A percentile compares a stretch with the other conserved stretches of the same genome.
Evolutionary conservation across 1,140 invertebrate genomes (phyloP).

Genomic region (Lordiphosa clarofinis): DNA sequence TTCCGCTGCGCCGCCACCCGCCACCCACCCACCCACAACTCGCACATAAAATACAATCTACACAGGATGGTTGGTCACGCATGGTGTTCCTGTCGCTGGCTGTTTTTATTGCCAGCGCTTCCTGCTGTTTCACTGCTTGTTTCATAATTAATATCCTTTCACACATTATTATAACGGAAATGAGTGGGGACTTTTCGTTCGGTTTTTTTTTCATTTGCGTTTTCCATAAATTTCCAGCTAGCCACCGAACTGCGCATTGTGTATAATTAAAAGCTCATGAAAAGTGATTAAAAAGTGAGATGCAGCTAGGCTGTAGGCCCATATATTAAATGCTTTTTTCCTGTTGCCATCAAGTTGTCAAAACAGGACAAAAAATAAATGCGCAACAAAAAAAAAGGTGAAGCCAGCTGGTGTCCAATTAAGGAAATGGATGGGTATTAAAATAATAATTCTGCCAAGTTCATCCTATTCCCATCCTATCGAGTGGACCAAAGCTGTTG

Average conservation of each 20-base stretch:
- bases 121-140: constrained; percentile 62
- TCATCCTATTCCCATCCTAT: no score
- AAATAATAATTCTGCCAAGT: no score
- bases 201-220: constrained; percentile 16
- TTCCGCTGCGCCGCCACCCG: constrained; percentile 41
- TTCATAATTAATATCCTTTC: constrained; percentile 78
- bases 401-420: no score
- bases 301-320: constrained; percentile 43
- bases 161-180: constrained; percentile 77
- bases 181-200: constrained; percentile 30
- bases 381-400: no score
- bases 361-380: no score
- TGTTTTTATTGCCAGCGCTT: constrained; percentile 70
- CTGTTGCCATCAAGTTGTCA: constrained; percentile 13
- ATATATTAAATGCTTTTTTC: constrained; percentile 60
- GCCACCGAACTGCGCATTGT: constrained; percentile 33
- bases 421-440: no score
- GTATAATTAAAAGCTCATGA: constrained; percentile 74
- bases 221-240: constrained; percentile 50
- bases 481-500: no score
- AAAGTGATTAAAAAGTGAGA: constrained; percentile 75
- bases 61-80: constrained; percentile 60
- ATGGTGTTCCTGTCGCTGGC: constrained; percentile 67
- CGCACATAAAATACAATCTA: constrained; percentile 70
- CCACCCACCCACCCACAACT: constrained; percentile 24